Base-by-base conservation (phyloP, 2,888 invertebrate species). In the Pterostichus niger region DNA sequence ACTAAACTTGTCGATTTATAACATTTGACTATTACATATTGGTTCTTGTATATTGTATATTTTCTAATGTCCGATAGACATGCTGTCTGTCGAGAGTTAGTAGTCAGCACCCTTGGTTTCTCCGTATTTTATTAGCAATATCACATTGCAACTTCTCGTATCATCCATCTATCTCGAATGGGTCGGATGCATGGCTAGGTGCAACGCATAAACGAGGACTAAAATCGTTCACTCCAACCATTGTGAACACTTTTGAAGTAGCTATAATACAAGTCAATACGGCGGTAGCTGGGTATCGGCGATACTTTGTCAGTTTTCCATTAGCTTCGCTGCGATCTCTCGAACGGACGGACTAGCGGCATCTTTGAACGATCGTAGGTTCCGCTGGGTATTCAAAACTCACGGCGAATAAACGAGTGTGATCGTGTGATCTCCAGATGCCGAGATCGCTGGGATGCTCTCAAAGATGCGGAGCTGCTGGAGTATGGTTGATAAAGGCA, bases 231-330 rank as follows among this genome's bases (percentile, higher is more conserved):
- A 4, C n/a, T 13, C n/a, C 9, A 40, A 7, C 49, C 11, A 49
- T 49, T 49, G n/a, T 49, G 49, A n/a, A 13, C 49, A 2, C 49
- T 49, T n/a, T 49, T 49, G 49, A 49, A 49, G 49, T 13, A n/a
- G 49, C 49, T 49, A 49, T 49, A 49, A 49, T 13, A 10, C 49
- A n/a, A 40, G 40, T 40, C 40, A 40, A 40, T 40, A 7, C 40
- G 9, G 9, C 40, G 9, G 40, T 40, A 40, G 40, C 49, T 10
- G 49, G 49, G 49, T 49, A 49, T 49, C 49, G 10, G 0, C 9
- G 49, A 13, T 49, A 49, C 49, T 49, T 49, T 49, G 49, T 49
- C 49, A 49, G 49, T 49, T n/a, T 49, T 49, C 49, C 49, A 49
- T 49, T 49, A 49, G 9, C 49, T 13, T 6, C 49, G 44, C 5